Evolutionary conservation across 2,888 invertebrate genomes (phyloP), one percentile per base, ranked within the genome.

Genomic region (Volucella inflata): DNA sequence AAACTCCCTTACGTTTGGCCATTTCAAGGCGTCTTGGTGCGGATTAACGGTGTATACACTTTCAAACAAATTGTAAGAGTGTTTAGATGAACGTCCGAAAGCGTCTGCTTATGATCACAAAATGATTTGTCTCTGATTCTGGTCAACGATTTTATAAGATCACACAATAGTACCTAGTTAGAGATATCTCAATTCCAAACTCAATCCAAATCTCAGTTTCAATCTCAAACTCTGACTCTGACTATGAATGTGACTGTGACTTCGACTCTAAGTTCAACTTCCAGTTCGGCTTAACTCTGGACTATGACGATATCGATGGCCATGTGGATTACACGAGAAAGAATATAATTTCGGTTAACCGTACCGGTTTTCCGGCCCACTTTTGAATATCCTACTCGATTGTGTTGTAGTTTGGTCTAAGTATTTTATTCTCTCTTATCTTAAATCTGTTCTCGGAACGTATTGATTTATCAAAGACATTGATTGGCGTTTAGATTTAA

Each of bases 1-100:
- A 67, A 65, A 51, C 16, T 70, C 36, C 55, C 83, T 83, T 83
- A 83, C 79, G 65, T 67, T 83, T 72, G 2, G 44, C 16, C 78
- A 83, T 78, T 50, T 55, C 1, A 36, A 60, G 40, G 48, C 21
- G 40, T 60, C 50, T 62, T 21, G 3, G 10, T 53, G n/a, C 40
- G 30, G 10, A 30, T 4, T 17, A 42, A 51, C 48, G 12, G 62
- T 55, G 2, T 4, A 4, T 30, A 42, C 8, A 53, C 67, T 44
- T 51, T 62, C 40, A 62, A 44, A 53, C 57, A 30, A 16, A 59
- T 0, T 12, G 11, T 46, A 14, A 40, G 4, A 8, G 21, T 14
- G 8, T 46, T 1, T 10, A 60, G 38, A 21, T 55, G 14, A 65
- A 14, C 71, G 64, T 70, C 79, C 57, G 64, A 64, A 74, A 44